Evolutionary conservation across 2,797 vertebrate genomes (phyloP).

Genomic region (Podarcis siculus): DNA sequence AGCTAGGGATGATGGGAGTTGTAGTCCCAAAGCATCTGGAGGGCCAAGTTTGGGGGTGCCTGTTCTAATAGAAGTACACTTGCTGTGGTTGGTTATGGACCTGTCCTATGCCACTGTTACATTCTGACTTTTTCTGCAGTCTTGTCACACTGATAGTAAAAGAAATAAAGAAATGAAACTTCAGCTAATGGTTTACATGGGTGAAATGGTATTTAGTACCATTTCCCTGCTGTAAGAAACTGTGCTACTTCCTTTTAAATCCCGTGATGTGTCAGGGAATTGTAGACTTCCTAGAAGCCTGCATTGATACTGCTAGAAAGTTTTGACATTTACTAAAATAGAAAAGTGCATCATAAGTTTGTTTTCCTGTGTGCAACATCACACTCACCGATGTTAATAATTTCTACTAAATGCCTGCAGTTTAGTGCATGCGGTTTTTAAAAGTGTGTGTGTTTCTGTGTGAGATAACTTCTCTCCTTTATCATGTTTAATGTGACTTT

Average conservation of each 20-base stretch:
- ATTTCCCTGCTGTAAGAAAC: background rate
- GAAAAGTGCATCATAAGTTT: background rate
- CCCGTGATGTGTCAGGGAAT: background rate
- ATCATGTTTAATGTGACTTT: conserved; percentile 19
- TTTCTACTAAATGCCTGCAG: background rate
- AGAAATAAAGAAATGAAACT: background rate
- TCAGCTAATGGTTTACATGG: background rate
- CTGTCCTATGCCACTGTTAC: background rate
- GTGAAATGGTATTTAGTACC: background rate
- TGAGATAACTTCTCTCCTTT: background rate
- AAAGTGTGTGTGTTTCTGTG: background rate
- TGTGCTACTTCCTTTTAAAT: background rate
- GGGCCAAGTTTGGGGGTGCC: too few relatives aligned
- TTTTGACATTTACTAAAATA: background rate
- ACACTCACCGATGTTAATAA: background rate
- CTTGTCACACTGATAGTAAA: background rate
- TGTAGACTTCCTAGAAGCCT: background rate
- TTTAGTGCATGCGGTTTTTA: background rate
- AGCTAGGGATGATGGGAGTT: too few relatives aligned
- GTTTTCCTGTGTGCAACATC: background rate
- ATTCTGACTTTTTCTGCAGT: background rate
- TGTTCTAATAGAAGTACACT: too few relatives aligned
- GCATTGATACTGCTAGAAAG: background rate
- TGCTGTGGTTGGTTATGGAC: too few relatives aligned
- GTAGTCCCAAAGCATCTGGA: too few relatives aligned